Conservation (phyloP, 2,113 vertebrate species). For the Xiphophorus maculatus region DNA sequence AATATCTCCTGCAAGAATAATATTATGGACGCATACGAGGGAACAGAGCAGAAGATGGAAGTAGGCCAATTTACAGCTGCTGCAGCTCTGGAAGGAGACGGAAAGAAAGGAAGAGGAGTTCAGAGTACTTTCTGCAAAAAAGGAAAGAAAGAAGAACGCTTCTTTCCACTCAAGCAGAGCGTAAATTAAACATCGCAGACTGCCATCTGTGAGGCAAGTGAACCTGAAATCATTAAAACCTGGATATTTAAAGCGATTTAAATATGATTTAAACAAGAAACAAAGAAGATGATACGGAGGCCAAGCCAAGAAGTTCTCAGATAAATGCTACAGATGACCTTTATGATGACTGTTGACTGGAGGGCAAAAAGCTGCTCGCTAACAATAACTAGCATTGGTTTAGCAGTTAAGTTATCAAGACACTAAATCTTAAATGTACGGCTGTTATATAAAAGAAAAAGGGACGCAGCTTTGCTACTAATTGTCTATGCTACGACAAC, state of each 20-base stretch:
- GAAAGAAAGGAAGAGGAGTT: slow-evolving; percentile 10
- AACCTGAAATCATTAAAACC: slow-evolving; percentile 55
- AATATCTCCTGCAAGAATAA: slow-evolving; percentile 60
- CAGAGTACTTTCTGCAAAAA: slow-evolving; percentile 46
- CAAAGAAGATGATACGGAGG: not conserved
- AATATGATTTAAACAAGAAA: not conserved
- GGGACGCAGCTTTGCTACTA: too few species aligned
- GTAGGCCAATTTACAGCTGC: slow-evolving; percentile 53
- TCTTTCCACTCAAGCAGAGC: slow-evolving; percentile 35
- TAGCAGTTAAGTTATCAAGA: too few species aligned
- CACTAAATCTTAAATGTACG: too few species aligned
- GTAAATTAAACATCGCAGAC: slow-evolving; percentile 48
- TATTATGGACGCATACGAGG: slow-evolving; percentile 39
- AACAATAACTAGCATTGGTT: too few species aligned
- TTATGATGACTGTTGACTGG: not conserved
- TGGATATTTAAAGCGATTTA: slow-evolving; percentile 39
- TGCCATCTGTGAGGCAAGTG: slow-evolving; percentile 47
- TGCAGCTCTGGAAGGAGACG: slow-evolving; percentile 18
- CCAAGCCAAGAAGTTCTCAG: not conserved
- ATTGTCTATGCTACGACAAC: too few species aligned
- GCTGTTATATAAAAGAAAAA: too few species aligned
- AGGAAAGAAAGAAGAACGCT: not conserved
- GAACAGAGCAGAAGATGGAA: slow-evolving; percentile 42
- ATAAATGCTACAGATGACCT: slow-evolving; percentile 27
- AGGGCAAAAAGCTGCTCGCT: too few species aligned